Evolutionary conservation across 1,140 invertebrate genomes (phyloP), one percentile per base, ranked within the genome.

Genomic region (Anagrus nilaparvatae): DNA sequence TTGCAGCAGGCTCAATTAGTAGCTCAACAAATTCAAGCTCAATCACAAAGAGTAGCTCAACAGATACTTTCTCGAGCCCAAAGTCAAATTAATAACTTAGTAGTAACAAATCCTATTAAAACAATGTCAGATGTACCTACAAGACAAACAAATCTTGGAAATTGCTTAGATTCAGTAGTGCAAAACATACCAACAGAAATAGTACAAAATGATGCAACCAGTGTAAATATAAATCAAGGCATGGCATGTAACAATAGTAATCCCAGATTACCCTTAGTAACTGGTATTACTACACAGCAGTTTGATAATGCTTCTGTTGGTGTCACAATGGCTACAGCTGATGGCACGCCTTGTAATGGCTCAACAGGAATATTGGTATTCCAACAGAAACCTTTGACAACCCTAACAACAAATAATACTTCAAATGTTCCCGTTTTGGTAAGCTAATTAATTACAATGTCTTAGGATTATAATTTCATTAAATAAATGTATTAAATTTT

Each of bases 351-450:
- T 5, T 70, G 67, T 43, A 75, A 74, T 18, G 70, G 72, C 9
- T 43, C 40, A 5, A 64, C 71, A 4, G 62, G 71, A 41, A 71
- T 75, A 19, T 45, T 74, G 28, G 67, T 74, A 32, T 71, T 74
- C 52, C 70, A 73, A 44, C 70, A 70, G 46, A 65, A 70, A 24
- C 44, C 63, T 9, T 50, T 48, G 36, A 39, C 53, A 30, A 64
- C 66, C 47, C 58, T 65, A 43, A 58, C 65, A 27, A 56, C 67
- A 34, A 62, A 68, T 16, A 73, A 64, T 54, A 67, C 73, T 52
- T 67, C 73, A 33, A 73, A 64, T 55, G 72, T 75, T 53, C 68
- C 73, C 35, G 72, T 76, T 38, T 58, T 76, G 61, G 74, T 75
- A 54, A 56, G 53, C 40, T 39, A n/a, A n/a, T n/a, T n/a, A n/a